phyloP scores from a whole-genome alignment of 2,113 vertebrate genomes.

The Lophura nycthemera region DNA sequence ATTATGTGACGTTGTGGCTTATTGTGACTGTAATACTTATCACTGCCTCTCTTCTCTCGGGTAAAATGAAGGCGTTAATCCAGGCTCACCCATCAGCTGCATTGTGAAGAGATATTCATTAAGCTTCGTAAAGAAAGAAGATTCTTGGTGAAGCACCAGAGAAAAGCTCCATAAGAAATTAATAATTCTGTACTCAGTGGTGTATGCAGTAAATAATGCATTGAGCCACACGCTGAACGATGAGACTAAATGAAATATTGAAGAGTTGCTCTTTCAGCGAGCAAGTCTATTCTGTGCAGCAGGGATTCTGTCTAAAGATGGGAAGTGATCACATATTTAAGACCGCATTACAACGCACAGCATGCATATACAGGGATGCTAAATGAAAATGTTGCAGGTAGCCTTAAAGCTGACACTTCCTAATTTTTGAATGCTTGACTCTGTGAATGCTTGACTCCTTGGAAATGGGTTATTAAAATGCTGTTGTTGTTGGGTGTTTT shows the following conservation, averaged over 20 bases:
- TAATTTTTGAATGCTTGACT: constrained; percentile 6
- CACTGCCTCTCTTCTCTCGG: not conserved
- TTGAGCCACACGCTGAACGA: constrained; percentile 35
- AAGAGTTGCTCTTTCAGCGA: constrained; percentile 49
- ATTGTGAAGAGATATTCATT: not conserved
- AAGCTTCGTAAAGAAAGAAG: not conserved
- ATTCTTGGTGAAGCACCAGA: not conserved
- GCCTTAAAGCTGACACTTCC: not conserved
- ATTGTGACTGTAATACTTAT: not conserved
- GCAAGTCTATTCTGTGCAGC: not conserved
- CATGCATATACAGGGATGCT: not conserved
- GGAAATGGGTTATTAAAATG: not conserved
- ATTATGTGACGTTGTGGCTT: not conserved
- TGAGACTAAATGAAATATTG: constrained; percentile 65
- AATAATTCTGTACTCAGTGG: constrained; percentile 49
- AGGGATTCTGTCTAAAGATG: not conserved
- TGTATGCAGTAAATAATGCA: constrained; percentile 64
- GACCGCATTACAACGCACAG: not conserved
- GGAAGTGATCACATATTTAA: not conserved
- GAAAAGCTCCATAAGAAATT: constrained; percentile 22
- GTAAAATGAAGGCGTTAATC: not conserved
- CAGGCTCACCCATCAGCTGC: not conserved
- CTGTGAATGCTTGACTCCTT: not conserved
- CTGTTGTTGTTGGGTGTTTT: too few relatives aligned
- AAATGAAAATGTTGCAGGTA: not conserved